Conservation (phyloP, 64 coral and sea anemone species). For the Stichodactyla mertensii region DNA sequence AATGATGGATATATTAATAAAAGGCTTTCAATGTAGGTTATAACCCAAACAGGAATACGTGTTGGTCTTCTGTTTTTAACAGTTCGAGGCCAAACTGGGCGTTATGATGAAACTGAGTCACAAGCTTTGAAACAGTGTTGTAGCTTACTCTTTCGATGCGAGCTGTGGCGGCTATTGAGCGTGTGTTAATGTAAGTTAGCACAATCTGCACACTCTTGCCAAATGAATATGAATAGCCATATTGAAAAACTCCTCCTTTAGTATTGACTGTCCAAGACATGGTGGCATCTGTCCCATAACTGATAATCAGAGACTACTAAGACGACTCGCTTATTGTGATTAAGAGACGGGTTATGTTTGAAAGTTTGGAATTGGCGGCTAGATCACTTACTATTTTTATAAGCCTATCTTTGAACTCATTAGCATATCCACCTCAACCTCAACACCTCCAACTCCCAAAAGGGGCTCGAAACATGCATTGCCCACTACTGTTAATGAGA, state of each 20-base stretch:
- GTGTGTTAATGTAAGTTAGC: neutral
- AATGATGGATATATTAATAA: neutral
- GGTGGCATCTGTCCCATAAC: neutral
- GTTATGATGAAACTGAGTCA: neutral
- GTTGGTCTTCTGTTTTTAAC: neutral
- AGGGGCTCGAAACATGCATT: too few relatives aligned
- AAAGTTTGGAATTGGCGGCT: neutral
- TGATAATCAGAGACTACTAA: neutral
- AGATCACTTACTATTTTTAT: too few relatives aligned
- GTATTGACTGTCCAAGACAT: neutral
- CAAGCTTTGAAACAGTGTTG: neutral
- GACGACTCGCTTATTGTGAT: neutral
- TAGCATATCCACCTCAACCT: too few relatives aligned
- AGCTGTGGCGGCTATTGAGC: neutral
- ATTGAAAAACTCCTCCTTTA: neutral
- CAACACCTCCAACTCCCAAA: too few relatives aligned
- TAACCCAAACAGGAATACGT: neutral
- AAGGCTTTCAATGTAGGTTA: neutral
- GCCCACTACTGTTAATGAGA: too few relatives aligned
- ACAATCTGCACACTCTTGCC: neutral
- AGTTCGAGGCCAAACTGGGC: neutral
- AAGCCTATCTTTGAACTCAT: too few relatives aligned
- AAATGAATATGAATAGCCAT: neutral
- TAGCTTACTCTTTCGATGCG: neutral
- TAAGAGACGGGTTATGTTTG: neutral